These are phyloP conservation scores for Cantharis lateralis DNA, from an alignment of 2,888 invertebrate species.

Conservation along the genomic window DNA sequence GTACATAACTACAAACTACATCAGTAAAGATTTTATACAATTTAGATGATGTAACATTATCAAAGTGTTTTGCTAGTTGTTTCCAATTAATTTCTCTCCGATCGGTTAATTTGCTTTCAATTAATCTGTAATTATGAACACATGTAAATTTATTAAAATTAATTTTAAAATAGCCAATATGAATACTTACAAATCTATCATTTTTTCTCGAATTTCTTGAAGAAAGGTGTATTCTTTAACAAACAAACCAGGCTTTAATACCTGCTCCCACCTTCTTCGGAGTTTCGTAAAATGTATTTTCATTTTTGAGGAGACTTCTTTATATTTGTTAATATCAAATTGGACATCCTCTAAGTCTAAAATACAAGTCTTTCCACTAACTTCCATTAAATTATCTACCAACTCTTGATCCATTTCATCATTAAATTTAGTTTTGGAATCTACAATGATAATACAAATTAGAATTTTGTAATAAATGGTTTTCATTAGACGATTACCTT, in stretches of 20 bases:
- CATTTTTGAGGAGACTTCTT: not conserved
- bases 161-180: not conserved
- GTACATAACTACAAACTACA: not conserved
- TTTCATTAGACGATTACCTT: not conserved
- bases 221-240: not conserved
- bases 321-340: not conserved
- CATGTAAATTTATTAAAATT: not conserved
- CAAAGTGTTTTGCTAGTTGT: not conserved
- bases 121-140: not conserved
- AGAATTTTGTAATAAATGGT: not conserved
- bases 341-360: not conserved
- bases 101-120: not conserved
- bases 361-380: not conserved
- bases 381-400: not conserved
- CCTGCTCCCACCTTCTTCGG: not conserved
- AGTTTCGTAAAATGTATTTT: not conserved
- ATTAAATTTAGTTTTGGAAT: not conserved
- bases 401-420: not conserved
- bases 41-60: not conserved
- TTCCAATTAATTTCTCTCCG: not conserved
- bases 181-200: slow-evolving; percentile 7
- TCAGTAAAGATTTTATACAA: not conserved
- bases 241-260: slow-evolving; percentile 2
- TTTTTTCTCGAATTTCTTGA: not conserved
- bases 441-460: not conserved